Base-by-base conservation (phyloP, 2,888 invertebrate genomes). In the Cosmia trapezina region DNA sequence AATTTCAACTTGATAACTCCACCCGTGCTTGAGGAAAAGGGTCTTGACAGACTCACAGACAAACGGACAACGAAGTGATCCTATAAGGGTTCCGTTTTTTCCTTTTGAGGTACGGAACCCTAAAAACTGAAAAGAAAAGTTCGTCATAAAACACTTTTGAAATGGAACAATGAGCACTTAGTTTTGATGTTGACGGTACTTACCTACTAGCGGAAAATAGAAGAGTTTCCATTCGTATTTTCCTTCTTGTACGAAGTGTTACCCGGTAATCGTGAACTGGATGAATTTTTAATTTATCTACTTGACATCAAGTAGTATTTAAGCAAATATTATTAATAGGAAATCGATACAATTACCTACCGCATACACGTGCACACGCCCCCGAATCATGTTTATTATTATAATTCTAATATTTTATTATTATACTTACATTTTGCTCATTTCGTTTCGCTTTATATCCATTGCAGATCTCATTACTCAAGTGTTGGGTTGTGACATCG, bases 121-220 rank as follows among this genome's bases (percentile, higher is more conserved):
- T n/a, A 28, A 28, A 28, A 43, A 64, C 43, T 37, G 45, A 57
- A 73, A 57, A 45, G 28, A 76, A 59, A 59, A 61, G 56, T 47
- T 47, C 41, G 19, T 47, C 41, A 8, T 14, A 57, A 57, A 70
- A 17, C 41, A 47, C 9, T 28, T 51, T 49, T 8, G 12, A 70
- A 51, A 57, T 19, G 45, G 45, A 76, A 78, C 57, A 76, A 76
- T 76, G 78, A 41, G 33, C 62, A 78, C 45, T 78, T 78, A 62
- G 19, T 70, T 61, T 76, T 70, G 57, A 62, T 78, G 57, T 53
- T 14, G 51, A 53, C 71, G 6, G 33, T 68, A 76, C 33, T 33
- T 28, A 33, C 4, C 12, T 19, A 22, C 22, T 28, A 33, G 14
- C 37, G 28, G 70, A 51, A 77, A 70, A 53, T 17, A 9, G 45